phyloP scores from a whole-genome alignment of 2,797 vertebrate genomes.

The Chiroxiphia lanceolata region DNA sequence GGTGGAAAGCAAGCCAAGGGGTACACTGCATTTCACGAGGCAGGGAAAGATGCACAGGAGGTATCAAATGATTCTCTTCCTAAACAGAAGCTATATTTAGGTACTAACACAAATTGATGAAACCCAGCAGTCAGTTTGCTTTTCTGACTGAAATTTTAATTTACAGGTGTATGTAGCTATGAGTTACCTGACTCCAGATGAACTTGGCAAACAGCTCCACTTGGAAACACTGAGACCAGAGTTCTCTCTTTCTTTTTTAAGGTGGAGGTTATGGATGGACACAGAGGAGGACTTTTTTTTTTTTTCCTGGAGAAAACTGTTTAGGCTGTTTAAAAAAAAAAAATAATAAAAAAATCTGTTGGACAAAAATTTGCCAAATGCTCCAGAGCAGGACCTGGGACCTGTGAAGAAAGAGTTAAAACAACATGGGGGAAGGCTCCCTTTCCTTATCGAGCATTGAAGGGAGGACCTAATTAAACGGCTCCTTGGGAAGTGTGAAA shows the following conservation, averaged over 20 bases:
- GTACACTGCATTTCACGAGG: neutral
- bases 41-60: neutral
- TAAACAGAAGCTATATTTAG: neutral
- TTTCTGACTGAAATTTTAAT: neutral
- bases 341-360: neutral
- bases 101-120: neutral
- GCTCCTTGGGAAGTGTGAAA: neutral
- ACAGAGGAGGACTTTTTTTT: neutral
- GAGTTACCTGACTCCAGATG: neutral
- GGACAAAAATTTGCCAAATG: neutral
- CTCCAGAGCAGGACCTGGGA: neutral
- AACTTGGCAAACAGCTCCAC: neutral
- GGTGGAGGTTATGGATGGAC: neutral
- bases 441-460: neutral
- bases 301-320: neutral
- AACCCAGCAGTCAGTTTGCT: neutral
- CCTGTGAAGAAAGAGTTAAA: neutral
- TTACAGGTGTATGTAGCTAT: neutral
- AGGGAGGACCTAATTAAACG: neutral
- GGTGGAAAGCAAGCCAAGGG: neutral
- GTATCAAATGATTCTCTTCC: neutral
- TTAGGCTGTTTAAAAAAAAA: neutral
- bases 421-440: rapidly evolving
- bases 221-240: neutral
- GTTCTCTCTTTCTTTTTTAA: neutral